Conservation (phyloP, 2,113 vertebrate species). For the Eulacestoma nigropectus region DNA sequence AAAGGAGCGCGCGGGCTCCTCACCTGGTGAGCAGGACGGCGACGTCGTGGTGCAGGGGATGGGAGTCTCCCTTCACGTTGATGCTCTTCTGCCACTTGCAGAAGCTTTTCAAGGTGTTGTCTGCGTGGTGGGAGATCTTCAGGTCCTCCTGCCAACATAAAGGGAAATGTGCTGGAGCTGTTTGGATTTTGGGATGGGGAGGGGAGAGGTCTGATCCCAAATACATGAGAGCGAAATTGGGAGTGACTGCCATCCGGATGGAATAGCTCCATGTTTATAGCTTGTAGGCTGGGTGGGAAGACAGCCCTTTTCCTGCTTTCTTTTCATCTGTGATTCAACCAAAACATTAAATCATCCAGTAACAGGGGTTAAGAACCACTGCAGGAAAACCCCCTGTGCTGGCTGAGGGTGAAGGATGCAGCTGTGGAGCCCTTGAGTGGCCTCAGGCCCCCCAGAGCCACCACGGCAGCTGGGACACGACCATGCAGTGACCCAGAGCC, state of each 20-base stretch:
- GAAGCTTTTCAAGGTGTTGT: slow-evolving; percentile 91
- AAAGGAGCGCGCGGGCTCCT: accelerated
- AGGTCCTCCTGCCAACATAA: slow-evolving; percentile 79
- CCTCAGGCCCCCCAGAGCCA: background rate
- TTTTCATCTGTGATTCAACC: background rate
- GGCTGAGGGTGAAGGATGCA: background rate
- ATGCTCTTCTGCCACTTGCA: slow-evolving; percentile 96
- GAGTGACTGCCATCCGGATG: background rate
- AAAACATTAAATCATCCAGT: background rate
- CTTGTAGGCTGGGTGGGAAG: background rate
- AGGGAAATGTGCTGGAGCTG: background rate
- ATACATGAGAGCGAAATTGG: accelerated
- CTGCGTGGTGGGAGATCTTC: slow-evolving; percentile 92
- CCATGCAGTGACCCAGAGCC: background rate
- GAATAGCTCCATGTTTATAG: background rate
- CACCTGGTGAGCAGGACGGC: slow-evolving; percentile 95
- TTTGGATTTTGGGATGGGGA: background rate
- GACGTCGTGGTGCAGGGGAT: slow-evolving; percentile 89
- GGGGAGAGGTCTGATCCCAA: background rate
- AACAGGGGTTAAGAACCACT: background rate
- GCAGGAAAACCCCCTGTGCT: background rate
- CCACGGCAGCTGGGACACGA: background rate
- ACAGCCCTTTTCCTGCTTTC: background rate
- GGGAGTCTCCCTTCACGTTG: slow-evolving; percentile 86
- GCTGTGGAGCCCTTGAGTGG: background rate